A percentile compares a stretch with the other conserved stretches of the same genome.
Conservation (phyloP, 2,797 vertebrate genomes). For the Anabas testudineus region DNA sequence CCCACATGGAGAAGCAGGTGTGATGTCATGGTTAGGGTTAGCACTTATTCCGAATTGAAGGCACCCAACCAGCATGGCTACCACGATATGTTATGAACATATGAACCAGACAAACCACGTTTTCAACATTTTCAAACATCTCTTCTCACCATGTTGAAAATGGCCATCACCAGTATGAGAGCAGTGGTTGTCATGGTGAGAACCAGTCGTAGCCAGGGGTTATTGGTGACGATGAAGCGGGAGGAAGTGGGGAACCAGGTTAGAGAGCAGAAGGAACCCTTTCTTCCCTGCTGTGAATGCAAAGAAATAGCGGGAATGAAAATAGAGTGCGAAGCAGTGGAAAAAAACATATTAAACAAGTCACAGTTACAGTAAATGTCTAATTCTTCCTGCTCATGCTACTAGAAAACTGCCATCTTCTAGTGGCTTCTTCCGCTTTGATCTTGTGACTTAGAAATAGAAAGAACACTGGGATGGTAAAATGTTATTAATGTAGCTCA, state of each 20-base stretch:
- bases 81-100: not conserved
- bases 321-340: not conserved
- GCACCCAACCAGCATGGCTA: too few relatives aligned
- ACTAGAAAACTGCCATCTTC: not conserved
- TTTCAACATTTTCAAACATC: not conserved
- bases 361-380: not conserved
- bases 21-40: too few relatives aligned
- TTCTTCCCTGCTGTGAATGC: conserved; percentile 90
- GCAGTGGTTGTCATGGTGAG: conserved; percentile 93
- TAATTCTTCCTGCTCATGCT: not conserved
- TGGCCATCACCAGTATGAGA: conserved; percentile 93
- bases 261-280: conserved; percentile 88
- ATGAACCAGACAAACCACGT: not conserved
- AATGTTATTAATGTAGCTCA: too few relatives aligned
- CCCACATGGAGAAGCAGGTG: too few relatives aligned
- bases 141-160: conserved; percentile 96
- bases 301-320: conserved; percentile 21
- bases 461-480: not conserved
- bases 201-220: conserved; percentile 93
- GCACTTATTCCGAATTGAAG: too few relatives aligned
- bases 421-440: conserved; percentile 1
- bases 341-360: not conserved
- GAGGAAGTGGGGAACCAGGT: conserved; percentile 92
- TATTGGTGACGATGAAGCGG: conserved; percentile 90
- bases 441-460: not conserved